These are phyloP conservation scores for Orestias chungarensis DNA, from an alignment of 2,797 vertebrate species.

Conservation along the genomic window DNA sequence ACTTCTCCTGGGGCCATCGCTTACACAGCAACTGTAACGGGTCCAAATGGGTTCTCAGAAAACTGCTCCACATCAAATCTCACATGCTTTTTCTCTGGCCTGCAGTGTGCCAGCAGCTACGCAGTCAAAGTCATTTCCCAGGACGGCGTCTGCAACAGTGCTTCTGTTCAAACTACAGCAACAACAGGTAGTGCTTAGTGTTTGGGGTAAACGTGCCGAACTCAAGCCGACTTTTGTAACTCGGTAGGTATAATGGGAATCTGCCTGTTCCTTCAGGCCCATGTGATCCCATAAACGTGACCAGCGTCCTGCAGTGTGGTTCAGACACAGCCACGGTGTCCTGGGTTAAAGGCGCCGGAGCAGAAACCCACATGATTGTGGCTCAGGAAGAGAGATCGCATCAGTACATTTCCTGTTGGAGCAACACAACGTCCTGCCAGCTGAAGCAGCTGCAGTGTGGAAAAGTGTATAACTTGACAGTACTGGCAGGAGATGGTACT, in stretches of 20 bases:
- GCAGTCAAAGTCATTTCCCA: constrained; percentile 50
- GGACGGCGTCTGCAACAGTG: constrained; percentile 53
- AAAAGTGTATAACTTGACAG: constrained; percentile 66
- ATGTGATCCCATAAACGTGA: constrained; percentile 70
- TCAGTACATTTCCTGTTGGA: constrained; percentile 58
- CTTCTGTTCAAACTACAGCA: constrained; percentile 31
- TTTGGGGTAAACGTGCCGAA: neutral
- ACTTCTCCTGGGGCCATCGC: constrained; percentile 44
- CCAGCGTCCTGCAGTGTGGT: constrained; percentile 60
- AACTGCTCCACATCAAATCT: constrained; percentile 47
- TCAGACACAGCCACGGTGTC: constrained; percentile 61
- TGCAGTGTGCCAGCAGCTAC: constrained; percentile 66
- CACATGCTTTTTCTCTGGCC: constrained; percentile 52
- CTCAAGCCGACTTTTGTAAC: neutral
- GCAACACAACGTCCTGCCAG: constrained; percentile 64
- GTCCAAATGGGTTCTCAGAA: constrained; percentile 36
- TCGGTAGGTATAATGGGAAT: neutral
- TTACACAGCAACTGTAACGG: constrained; percentile 49
- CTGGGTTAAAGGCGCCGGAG: constrained; percentile 63
- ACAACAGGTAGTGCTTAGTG: constrained; percentile 56
- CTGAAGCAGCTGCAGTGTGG: constrained; percentile 71
- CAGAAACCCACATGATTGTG: constrained; percentile 55
- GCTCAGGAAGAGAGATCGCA: constrained; percentile 42
- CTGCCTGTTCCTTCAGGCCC: constrained; percentile 49
- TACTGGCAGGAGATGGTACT: constrained; percentile 57